Percentiles rank a stretch among this genome's conserved stretches.
Conservation (phyloP, 1,140 invertebrate genomes). For the Halictus rubicundus region DNA sequence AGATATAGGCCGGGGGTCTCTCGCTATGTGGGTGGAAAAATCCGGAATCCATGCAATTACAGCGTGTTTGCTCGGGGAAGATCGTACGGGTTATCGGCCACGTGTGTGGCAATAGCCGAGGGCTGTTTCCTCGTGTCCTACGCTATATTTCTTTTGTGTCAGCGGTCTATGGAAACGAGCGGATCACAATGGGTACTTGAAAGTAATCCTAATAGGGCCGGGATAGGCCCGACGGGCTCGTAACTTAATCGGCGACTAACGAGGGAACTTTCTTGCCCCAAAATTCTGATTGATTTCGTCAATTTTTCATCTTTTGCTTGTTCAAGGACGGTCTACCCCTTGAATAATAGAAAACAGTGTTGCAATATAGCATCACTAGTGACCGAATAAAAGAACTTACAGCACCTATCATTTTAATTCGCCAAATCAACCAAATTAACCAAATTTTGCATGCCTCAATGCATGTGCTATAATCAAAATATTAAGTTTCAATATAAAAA, state of each 20-base stretch:
- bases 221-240: constrained; percentile 15
- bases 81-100: constrained; percentile 57
- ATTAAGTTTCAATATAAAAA: no score
- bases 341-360: no score
- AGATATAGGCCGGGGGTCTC: constrained; percentile 5
- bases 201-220: constrained; percentile 46
- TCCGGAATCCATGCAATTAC: constrained; percentile 54
- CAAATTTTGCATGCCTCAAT: no score
- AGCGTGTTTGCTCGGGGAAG: constrained; percentile 55
- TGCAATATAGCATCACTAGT: no score
- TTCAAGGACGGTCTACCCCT: no score
- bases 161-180: constrained; percentile 46
- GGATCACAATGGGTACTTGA: constrained; percentile 49
- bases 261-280: no score
- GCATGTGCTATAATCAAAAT: no score
- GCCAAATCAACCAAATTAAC: no score
- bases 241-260: constrained; percentile 40
- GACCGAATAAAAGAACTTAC: no score
- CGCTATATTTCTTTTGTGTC: constrained; percentile 44
- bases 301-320: no score
- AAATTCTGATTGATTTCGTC: no score
- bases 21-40: constrained; percentile 58
- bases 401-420: no score
- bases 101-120: constrained; percentile 57
- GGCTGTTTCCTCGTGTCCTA: constrained; percentile 37